Conservation (phyloP, 2,888 invertebrate species). For the Torymus aiolomorphi region DNA sequence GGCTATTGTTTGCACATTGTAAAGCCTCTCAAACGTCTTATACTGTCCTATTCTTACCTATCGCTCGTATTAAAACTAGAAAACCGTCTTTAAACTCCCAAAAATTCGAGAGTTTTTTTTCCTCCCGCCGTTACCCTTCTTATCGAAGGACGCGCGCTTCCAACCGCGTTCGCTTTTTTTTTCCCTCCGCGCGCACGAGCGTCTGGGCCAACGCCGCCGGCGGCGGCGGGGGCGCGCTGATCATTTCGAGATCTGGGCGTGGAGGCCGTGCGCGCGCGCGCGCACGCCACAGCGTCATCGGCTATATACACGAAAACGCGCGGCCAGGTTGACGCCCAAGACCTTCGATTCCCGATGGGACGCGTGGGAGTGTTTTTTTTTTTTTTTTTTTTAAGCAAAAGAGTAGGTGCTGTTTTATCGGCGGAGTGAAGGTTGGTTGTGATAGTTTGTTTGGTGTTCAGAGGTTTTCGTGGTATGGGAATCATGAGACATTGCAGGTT, state of each 20-base stretch:
- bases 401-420: not conserved
- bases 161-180: not conserved
- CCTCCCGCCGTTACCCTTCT: not conserved
- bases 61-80: too few species aligned
- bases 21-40: too few species aligned
- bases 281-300: constrained; percentile 4
- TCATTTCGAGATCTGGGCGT: constrained; percentile 45
- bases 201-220: constrained; percentile 2
- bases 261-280: constrained; percentile 16
- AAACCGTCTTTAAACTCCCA: too few species aligned
- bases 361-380: too few species aligned
- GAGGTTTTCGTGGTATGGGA: too few species aligned
- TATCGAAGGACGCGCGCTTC: not conserved
- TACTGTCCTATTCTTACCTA: too few species aligned
- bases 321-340: constrained; percentile 53
- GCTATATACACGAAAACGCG: constrained; percentile 2
- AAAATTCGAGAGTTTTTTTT: not conserved
- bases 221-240: constrained; percentile 11
- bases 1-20: too few species aligned
- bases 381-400: not conserved
- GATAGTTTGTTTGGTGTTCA: too few species aligned
- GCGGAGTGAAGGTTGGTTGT: too few species aligned
- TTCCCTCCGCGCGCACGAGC: not conserved
- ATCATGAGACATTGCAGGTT: too few species aligned
- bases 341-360: constrained; percentile 11